These are phyloP conservation scores for Vicugna pacos DNA, from an alignment of 2,113 vertebrate species.

Conservation along the genomic window DNA sequence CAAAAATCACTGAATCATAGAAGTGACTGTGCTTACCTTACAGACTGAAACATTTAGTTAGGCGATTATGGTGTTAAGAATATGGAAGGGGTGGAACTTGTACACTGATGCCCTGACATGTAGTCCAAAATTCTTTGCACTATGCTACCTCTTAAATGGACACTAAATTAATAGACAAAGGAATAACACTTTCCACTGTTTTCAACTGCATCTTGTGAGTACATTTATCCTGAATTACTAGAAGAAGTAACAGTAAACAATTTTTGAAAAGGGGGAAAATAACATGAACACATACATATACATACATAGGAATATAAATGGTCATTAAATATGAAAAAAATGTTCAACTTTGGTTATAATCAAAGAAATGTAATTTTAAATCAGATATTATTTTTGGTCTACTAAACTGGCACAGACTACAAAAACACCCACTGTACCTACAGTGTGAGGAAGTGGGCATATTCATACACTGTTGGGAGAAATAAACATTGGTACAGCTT, in stretches of 20 bases:
- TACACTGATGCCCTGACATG: not conserved
- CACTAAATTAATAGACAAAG: not conserved
- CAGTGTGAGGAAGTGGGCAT: not conserved
- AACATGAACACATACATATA: conserved; percentile 8
- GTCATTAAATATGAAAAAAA: conserved; percentile 33
- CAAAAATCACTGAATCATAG: conserved; percentile 43
- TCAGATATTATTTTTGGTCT: conserved; percentile 26
- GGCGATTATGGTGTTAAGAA: not conserved
- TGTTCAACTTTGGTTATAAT: conserved; percentile 13
- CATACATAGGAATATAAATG: not conserved
- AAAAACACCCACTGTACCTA: conserved; percentile 4
- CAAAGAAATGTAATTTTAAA: conserved; percentile 50
- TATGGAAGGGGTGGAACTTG: not conserved
- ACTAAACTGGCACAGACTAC: conserved; percentile 35
- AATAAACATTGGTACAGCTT: conserved; percentile 1
- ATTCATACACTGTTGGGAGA: not conserved
- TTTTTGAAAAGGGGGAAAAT: conserved; percentile 27
- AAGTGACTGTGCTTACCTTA: conserved; percentile 42
- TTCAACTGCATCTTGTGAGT: conserved; percentile 7
- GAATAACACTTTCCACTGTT: not conserved
- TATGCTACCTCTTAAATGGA: not conserved
- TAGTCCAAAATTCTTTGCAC: not conserved
- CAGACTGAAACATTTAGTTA: not conserved
- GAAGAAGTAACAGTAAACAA: not conserved
- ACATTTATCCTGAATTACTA: conserved; percentile 49